These are phyloP conservation scores for Amazona guildingii DNA, from an alignment of 2,113 vertebrate genomes.

Conservation along the genomic window DNA sequence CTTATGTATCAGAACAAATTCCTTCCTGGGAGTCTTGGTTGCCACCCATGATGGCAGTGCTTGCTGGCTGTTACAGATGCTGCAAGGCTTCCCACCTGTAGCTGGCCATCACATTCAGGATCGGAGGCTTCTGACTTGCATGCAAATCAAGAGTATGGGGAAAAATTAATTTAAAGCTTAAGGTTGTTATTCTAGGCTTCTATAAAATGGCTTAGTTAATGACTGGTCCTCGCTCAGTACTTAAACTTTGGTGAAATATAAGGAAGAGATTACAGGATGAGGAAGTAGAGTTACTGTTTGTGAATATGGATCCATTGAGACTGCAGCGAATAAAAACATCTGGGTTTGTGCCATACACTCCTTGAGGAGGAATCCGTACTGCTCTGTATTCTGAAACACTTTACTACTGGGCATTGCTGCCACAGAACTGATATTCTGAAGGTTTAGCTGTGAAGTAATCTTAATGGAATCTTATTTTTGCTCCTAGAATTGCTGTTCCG, in stretches of 20 bases:
- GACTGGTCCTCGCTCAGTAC: fast-evolving
- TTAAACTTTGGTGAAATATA: background rate
- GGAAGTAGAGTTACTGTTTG: background rate
- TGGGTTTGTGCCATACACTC: background rate
- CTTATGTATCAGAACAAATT: background rate
- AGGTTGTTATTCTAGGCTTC: background rate
- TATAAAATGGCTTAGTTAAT: background rate
- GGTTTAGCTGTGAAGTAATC: background rate
- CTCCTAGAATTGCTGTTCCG: background rate
- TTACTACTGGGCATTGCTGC: background rate
- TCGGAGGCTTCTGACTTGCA: background rate
- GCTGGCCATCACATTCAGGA: background rate
- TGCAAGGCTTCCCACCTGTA: background rate
- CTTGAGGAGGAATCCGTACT: background rate
- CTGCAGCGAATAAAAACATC: background rate
- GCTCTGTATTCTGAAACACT: background rate
- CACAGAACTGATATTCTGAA: background rate
- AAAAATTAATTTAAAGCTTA: background rate
- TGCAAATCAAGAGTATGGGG: background rate
- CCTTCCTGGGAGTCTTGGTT: no score
- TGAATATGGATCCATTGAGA: background rate
- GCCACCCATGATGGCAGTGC: fast-evolving
- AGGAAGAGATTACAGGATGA: background rate
- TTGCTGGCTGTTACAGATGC: background rate
- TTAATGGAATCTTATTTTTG: background rate